Evolutionary conservation across 2,888 invertebrate species (phyloP).

Genomic region (Cantharis lateralis): DNA sequence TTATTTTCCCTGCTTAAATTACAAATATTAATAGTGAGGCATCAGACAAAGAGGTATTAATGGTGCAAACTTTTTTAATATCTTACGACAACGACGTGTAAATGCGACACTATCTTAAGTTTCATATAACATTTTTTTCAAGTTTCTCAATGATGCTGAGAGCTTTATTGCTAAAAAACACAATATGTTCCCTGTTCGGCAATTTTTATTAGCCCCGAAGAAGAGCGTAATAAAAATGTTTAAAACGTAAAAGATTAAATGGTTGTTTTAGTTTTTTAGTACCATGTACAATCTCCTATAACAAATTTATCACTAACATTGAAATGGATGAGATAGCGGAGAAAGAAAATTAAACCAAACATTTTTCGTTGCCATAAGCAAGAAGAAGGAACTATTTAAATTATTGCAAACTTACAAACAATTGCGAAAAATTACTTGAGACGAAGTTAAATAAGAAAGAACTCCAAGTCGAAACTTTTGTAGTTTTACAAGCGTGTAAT

Average conservation of each 20-base stretch:
- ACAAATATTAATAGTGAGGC: not conserved
- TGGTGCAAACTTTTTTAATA: not conserved
- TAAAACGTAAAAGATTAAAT: not conserved
- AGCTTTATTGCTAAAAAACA: not conserved
- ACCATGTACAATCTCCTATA: not conserved
- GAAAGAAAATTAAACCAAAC: not conserved
- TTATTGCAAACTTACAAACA: too few relatives aligned
- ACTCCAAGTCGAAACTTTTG: too few relatives aligned
- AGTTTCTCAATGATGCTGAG: not conserved
- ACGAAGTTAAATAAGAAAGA: too few relatives aligned
- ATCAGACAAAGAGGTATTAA: not conserved
- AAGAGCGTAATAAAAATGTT: not conserved
- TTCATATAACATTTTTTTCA: not conserved
- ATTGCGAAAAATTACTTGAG: too few relatives aligned
- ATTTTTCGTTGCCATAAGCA: not conserved
- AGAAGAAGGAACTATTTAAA: not conserved
- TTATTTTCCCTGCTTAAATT: not conserved
- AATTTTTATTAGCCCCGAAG: not conserved
- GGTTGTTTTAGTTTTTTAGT: not conserved
- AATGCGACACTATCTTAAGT: too few relatives aligned
- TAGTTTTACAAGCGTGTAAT: too few relatives aligned
- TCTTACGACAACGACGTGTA: not conserved
- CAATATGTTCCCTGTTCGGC: not conserved
- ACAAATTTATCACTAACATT: not conserved
- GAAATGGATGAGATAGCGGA: not conserved